Evolutionary conservation across 1,140 invertebrate species (phyloP).

Genomic region (Aphelenchoides avenae): DNA sequence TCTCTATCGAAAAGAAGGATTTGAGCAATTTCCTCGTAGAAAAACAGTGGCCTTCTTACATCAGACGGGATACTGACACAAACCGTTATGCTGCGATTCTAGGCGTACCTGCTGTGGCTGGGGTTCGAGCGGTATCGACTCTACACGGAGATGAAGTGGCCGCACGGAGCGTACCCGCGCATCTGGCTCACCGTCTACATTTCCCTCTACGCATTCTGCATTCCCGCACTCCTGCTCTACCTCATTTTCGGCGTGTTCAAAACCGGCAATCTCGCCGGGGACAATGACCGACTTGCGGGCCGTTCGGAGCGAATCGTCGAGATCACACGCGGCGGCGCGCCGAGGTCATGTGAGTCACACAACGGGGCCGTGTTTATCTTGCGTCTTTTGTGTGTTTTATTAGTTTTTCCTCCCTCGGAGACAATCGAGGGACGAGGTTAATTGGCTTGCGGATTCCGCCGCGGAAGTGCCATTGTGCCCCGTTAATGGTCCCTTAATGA

Average conservation of each 20-base stretch:
- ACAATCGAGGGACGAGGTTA: too few relatives aligned
- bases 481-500: too few relatives aligned
- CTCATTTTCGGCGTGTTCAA: conserved; percentile 45
- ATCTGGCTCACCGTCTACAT: conserved; percentile 47
- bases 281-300: conserved; percentile 50
- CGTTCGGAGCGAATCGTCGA: conserved; percentile 7
- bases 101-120: conserved; percentile 53
- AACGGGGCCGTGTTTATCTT: neutral
- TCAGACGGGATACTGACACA: too few relatives aligned
- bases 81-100: conserved; percentile 50
- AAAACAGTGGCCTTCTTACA: too few relatives aligned
- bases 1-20: too few relatives aligned
- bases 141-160: conserved; percentile 58
- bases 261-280: conserved; percentile 56
- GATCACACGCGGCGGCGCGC: conserved; percentile 12
- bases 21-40: too few relatives aligned
- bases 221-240: conserved; percentile 47
- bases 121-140: conserved; percentile 54
- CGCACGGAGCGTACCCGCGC: conserved; percentile 48
- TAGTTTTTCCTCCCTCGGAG: too few relatives aligned
- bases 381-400: conserved; percentile 4
- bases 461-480: too few relatives aligned
- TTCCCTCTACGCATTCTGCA: conserved; percentile 41
- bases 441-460: too few relatives aligned
- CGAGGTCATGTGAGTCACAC: too few relatives aligned